Base-by-base conservation (phyloP, 2,888 invertebrate species). In the Poecilobothrus nobilitatus region DNA sequence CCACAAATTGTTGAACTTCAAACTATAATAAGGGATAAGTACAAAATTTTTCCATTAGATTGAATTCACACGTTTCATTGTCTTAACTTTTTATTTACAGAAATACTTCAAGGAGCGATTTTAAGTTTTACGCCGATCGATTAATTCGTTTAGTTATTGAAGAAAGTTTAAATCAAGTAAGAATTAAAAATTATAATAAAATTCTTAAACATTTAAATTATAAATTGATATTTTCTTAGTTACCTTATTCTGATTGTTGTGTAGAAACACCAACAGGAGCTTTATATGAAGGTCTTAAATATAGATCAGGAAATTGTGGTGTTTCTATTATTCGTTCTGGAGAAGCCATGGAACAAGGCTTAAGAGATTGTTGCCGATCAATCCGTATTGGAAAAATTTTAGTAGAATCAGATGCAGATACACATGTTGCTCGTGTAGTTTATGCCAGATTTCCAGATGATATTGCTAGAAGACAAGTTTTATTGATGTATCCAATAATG, bases 401-500 rank as follows among this genome's bases (percentile, higher is more conserved):
- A 64, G 94, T 99, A 1, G 97, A 97, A 81, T 95, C 95, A 71
- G 96, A 97, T 84, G 90, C 91, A 12, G 97, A 97, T 76, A 97
- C 97, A 0, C 96, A 97, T 76, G 96, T 95, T 79, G 97, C 98
- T 0, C 90, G 90, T 78, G 97, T 99, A 1, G 95, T 98, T 3
- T 99, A 99, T 80, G 94, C 98, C 7, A 91, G 98, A 79, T 95
- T 99, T 79, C 97, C 98, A 0, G 95, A 96, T 73, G 98, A 98
- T 79, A 95, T 99, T 72, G 86, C 91, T 0, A 86, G 89, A 68
- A 85, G 98, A 74, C 89, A 90, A 77, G 95, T 98, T 63, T 84
- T 99, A 65, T 86, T 99, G 4, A 96, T 99, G 94, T 99, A 99
- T 83, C 98, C 98, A 12, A 98, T 98, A 69, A 96, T 99, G 95